Evolutionary conservation across 2,113 vertebrate species (phyloP).

Genomic region (Baryphthengus martii): DNA sequence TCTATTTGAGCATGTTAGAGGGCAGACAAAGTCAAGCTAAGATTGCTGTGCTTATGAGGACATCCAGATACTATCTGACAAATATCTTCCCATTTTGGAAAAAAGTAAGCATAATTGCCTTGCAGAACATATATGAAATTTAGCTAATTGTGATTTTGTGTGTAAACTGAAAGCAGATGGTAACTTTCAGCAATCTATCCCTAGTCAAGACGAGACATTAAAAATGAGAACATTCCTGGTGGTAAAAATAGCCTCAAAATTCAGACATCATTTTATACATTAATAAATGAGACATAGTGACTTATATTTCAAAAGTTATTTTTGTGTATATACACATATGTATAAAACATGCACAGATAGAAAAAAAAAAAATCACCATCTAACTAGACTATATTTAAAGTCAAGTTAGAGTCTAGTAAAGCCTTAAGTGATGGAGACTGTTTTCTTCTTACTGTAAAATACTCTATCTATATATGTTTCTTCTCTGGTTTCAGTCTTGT

Average conservation of each 20-base stretch:
- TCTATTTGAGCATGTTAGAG: slow-evolving; percentile 67
- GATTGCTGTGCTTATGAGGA: slow-evolving; percentile 78
- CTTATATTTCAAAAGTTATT: background rate
- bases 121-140: slow-evolving; percentile 75
- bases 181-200: slow-evolving; percentile 76
- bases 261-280: background rate
- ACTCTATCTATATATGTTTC: background rate
- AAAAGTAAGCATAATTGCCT: slow-evolving; percentile 61
- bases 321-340: background rate
- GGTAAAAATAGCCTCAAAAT: background rate
- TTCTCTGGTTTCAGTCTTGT: background rate
- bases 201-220: slow-evolving; percentile 69
- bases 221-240: slow-evolving; percentile 12
- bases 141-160: slow-evolving; percentile 80
- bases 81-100: slow-evolving; percentile 60
- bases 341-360: background rate
- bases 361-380: background rate
- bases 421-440: background rate
- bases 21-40: slow-evolving; percentile 75
- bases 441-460: background rate
- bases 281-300: background rate
- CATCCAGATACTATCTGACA: slow-evolving; percentile 79
- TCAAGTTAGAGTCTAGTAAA: no score
- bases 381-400: background rate
- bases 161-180: slow-evolving; percentile 83